Evolutionary conservation across 2,888 invertebrate genomes (phyloP), one percentile per base, ranked within the genome.

Genomic region (Exephanes ischioxanthus): DNA sequence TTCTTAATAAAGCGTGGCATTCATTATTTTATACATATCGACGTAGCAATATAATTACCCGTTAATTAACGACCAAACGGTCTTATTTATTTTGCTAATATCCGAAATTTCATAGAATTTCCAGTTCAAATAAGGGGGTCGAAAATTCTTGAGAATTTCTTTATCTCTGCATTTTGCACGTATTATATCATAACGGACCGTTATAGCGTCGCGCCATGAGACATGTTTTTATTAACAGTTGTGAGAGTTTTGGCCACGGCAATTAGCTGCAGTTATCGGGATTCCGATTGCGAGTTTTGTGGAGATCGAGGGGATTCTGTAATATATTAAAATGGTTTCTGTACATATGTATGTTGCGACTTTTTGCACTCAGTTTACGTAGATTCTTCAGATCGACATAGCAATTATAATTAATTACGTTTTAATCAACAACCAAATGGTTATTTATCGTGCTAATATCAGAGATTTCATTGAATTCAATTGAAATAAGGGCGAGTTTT

Each of bases 191-290:
- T 55, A 26, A 26, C 16, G 22, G 45, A 3, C 0, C 7, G 5
- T 33, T 48, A 16, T 11, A 45, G n/a, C 41, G n/a, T 22, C 26
- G 41, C 22, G 53, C 30, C 53, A 30, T 75, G 22, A 70, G 55
- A 45, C 71, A 77, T 37, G 66, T 80, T 84, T 84, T 84, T 84
- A 71, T 66, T 58, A 2, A 26, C 55, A 30, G 41, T 77, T 55
- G 71, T 63, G n/a, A 67, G 51, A 51, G 53, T 33, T 73, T 78
- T 72, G 33, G 63, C 30, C 22, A 26, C 41, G 58, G 67, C 77
- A 84, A 84, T 84, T 80, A 84, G 67, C 67, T 45, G 45, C 14
- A 45, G 0, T 45, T 45, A 37, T 68, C 67, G 66, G 37, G 58
- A 77, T 58, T 84, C 71, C 33, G 37, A 37, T 41, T 71, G 3